Base-by-base conservation (phyloP, 2,797 vertebrate species). In the Pelodytes ibericus region DNA sequence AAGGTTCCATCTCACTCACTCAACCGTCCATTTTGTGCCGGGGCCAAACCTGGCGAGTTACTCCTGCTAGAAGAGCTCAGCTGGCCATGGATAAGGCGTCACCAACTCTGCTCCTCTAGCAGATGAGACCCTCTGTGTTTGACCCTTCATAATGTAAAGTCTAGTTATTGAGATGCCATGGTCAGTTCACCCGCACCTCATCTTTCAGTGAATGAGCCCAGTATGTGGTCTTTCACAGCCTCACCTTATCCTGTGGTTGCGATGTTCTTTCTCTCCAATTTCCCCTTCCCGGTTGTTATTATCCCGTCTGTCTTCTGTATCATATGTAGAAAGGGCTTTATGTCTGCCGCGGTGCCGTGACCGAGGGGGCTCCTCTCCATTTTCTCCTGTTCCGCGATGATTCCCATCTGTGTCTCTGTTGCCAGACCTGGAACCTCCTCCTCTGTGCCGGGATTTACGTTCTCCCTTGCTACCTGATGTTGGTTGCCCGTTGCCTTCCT, bases 381-480 rank as follows among this genome's bases (percentile, higher is more conserved):
- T 89, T 26, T 95, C 95, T 11, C 84, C 88, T 8, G 49, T 49
- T 0, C 76, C 83, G 60, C 85, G 87, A 25, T 80, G 41, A 0
- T 36, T 64, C 0, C 82, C 84, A 0, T 95, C 94, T 0, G 88
- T 90, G 0, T 96, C 94, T 66, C 89, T 80, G 65, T 90, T 88
- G 0, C 88, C 91, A 0, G 89, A 84, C 3, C 88, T 85, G 0
- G 93, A 91, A 0, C 90, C 93, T 0, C 93, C 94, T 0, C 93
- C 94, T 41, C 93, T 94, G 85, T 94, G 94, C 6, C 92, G 90
- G 0, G 90, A 82, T 1, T 93, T 90, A 3, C 92, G 84, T 83
- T 96, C 95, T 0, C 84, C 84, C 75, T 88, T 91, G 15, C 88
- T 83, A 0, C 88, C 89, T 0, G 88, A 92, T 0, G 88, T 92